A percentile compares a stretch with the other conserved stretches of the same genome.
These are phyloP conservation scores for Achroia grisella DNA, from an alignment of 1,140 invertebrate species.

Conservation along the genomic window DNA sequence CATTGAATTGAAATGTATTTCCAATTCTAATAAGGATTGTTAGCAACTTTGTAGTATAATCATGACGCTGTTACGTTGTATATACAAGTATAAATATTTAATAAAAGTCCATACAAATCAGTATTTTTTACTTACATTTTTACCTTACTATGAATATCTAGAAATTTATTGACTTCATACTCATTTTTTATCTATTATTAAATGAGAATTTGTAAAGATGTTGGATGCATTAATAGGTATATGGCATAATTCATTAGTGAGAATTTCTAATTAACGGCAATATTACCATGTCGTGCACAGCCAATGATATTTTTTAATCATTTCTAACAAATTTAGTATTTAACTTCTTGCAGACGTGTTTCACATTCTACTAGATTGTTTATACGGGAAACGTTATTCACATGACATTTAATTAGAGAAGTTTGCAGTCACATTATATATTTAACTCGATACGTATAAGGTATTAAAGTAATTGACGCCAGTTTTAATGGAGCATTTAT, in stretches of 20 bases:
- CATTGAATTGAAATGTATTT: too few relatives aligned
- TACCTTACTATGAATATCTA: too few relatives aligned
- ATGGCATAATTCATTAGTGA: background rate
- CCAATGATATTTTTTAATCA: slow-evolving; percentile 20
- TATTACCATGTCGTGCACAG: slow-evolving; percentile 8
- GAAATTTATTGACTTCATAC: too few relatives aligned
- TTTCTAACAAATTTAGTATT: slow-evolving; percentile 18
- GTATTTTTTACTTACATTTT: too few relatives aligned
- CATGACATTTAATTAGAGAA: slow-evolving; percentile 45
- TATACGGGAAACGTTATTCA: slow-evolving; percentile 39
- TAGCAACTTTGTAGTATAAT: too few relatives aligned
- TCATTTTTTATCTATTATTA: too few relatives aligned
- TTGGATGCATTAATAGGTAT: too few relatives aligned
- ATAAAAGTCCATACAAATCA: too few relatives aligned
- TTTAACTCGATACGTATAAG: slow-evolving; percentile 38
- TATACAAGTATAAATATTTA: too few relatives aligned
- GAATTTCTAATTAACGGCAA: slow-evolving; percentile 1
- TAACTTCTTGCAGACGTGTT: slow-evolving; percentile 15
- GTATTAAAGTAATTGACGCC: slow-evolving; percentile 57
- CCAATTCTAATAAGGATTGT: too few relatives aligned
- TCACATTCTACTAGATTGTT: slow-evolving; percentile 35
- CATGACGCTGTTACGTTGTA: too few relatives aligned
- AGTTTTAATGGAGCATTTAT: slow-evolving; percentile 55
- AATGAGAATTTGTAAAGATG: too few relatives aligned
- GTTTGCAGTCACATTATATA: slow-evolving; percentile 30